phyloP scores from a whole-genome alignment of 2,797 vertebrate genomes.

The Malurus leucopterus region DNA sequence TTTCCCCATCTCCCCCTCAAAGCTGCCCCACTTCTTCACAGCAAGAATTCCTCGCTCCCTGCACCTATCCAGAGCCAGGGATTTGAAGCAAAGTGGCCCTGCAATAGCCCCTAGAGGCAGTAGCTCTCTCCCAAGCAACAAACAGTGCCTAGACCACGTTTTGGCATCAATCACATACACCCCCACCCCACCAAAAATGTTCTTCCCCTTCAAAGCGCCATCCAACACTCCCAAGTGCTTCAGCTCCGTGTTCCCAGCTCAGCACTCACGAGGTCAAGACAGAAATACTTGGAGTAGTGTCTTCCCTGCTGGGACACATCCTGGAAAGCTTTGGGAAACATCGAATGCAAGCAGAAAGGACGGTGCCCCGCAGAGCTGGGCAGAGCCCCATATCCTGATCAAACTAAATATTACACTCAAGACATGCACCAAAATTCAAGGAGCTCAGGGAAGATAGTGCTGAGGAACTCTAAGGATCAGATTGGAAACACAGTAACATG shows the following conservation, averaged over 20 bases:
- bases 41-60: background rate
- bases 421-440: background rate
- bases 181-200: background rate
- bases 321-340: background rate
- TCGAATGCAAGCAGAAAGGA: rapidly evolving
- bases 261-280: background rate
- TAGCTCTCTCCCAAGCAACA: background rate
- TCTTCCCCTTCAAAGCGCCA: background rate
- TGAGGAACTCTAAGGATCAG: background rate
- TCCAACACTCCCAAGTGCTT: background rate
- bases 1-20: background rate
- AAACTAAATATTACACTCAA: background rate
- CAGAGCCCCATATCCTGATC: background rate
- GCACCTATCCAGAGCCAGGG: background rate
- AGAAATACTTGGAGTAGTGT: background rate
- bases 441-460: background rate
- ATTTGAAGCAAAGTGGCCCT: background rate
- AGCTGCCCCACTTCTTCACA: background rate
- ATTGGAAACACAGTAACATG: rapidly evolving
- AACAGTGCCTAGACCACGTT: background rate
- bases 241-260: slow-evolving; percentile 17
- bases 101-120: background rate
- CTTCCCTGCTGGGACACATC: slow-evolving; percentile 18
- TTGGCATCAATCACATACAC: background rate
- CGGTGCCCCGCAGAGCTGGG: background rate